These are phyloP conservation scores for Drymodes brunneopygia DNA, from an alignment of 2,113 vertebrate species.

Conservation along the genomic window DNA sequence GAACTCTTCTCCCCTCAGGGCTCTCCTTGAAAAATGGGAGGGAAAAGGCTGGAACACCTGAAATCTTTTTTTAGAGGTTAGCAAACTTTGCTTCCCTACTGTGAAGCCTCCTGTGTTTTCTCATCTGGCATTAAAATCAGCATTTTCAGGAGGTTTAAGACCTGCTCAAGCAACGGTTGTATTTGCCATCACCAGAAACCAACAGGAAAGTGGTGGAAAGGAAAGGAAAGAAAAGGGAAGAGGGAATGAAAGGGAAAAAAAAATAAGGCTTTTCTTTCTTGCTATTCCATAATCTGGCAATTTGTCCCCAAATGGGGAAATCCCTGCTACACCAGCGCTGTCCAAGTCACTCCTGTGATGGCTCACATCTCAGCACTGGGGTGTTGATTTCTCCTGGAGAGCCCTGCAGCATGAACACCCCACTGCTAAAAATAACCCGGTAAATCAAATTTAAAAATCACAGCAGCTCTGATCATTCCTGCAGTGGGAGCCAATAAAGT, in stretches of 20 bases:
- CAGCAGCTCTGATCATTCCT: constrained; percentile 1
- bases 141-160: neutral
- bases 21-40: neutral
- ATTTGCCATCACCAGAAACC: neutral
- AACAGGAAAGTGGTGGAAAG: neutral
- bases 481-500: constrained; percentile 48
- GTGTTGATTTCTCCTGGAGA: neutral
- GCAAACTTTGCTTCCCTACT: neutral
- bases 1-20: neutral
- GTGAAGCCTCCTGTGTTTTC: neutral
- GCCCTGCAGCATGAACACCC: constrained; percentile 16
- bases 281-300: neutral
- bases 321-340: neutral
- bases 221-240: neutral
- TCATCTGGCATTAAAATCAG: neutral
- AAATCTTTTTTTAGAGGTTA: neutral
- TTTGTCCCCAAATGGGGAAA: neutral
- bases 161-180: neutral
- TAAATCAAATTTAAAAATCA: constrained; percentile 39
- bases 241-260: accelerated
- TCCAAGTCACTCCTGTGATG: neutral
- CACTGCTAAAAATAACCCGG: constrained; percentile 21
- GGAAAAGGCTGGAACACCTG: neutral
- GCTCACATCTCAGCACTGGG: neutral
- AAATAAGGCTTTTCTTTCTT: neutral